Evolutionary conservation across 2,797 vertebrate genomes (phyloP).

Genomic region (Clarias fuscus): DNA sequence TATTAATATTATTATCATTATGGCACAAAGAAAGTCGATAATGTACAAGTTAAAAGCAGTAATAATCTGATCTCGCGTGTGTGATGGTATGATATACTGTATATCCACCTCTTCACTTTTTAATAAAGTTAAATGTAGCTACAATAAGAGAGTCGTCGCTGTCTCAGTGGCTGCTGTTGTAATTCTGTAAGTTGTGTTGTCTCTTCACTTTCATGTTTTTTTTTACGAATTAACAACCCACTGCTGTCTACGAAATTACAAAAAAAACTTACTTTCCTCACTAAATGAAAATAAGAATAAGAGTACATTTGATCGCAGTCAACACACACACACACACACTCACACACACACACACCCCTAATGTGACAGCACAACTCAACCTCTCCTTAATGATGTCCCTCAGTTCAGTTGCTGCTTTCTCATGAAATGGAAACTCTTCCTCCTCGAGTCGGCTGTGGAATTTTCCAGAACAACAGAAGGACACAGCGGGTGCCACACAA

Average conservation of each 20-base stretch:
- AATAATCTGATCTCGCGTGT: background rate
- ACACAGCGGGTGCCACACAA: background rate
- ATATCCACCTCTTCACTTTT: background rate
- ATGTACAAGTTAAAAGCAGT: background rate
- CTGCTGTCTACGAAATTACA: background rate
- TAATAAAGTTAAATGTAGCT: background rate
- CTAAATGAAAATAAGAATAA: background rate
- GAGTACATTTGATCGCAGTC: background rate
- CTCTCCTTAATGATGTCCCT: background rate
- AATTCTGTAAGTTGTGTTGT: background rate
- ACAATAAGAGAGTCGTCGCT: background rate
- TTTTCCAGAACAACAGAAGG: conserved; percentile 23
- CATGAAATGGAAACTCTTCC: background rate
- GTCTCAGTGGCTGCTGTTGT: background rate
- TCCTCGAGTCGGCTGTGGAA: background rate
- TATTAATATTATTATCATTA: background rate
- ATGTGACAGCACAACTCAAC: background rate
- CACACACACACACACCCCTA: background rate
- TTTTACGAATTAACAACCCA: background rate
- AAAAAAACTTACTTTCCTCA: background rate
- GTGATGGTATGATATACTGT: background rate
- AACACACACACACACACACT: background rate
- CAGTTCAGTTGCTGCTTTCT: background rate
- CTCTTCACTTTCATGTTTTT: background rate
- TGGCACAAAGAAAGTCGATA: background rate